These are phyloP conservation scores for Tanypteryx hageni DNA, from an alignment of 2,888 invertebrate genomes.

Conservation along the genomic window DNA sequence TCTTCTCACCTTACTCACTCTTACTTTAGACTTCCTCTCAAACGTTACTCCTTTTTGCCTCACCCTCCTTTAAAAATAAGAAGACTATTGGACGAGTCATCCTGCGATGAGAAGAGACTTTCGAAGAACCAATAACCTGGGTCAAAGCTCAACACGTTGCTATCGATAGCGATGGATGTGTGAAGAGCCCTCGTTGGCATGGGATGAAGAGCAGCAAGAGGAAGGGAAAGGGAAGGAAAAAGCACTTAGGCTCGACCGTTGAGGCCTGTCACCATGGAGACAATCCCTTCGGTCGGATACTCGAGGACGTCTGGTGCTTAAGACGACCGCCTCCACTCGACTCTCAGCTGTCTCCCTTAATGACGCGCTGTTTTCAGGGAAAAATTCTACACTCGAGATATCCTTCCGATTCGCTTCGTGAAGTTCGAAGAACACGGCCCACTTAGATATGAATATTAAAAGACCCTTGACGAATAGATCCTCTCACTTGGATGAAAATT, in stretches of 20 bases:
- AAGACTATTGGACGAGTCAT: neutral
- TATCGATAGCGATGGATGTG: constrained; percentile 28
- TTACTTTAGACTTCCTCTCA: neutral
- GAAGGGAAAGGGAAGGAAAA: neutral
- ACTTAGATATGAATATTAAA: no score
- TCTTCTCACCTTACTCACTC: no score
- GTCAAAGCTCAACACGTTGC: constrained; percentile 3
- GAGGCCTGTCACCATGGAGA: constrained; percentile 38
- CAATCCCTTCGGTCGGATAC: constrained; percentile 18
- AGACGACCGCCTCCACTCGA: constrained; percentile 13
- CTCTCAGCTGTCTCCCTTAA: constrained; percentile 31
- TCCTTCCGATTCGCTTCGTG: neutral
- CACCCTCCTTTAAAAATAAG: neutral
- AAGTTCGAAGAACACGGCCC: no score
- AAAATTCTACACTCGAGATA: neutral
- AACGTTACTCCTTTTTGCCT: neutral
- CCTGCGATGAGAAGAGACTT: constrained; percentile 7
- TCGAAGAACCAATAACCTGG: neutral
- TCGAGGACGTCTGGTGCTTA: constrained; percentile 34
- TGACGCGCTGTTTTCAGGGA: neutral
- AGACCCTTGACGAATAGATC: no score
- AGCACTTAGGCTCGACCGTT: constrained; percentile 34
- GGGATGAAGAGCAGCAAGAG: neutral
- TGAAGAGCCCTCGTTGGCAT: constrained; percentile 11
- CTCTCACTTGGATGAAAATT: no score